Conservation (phyloP, 2,113 vertebrate genomes). For the zebrafish (Danio rerio) region GRCz12tu NC_133181.1:28961501-28962000, state of each 20-base stretch:
- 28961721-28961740: slow-evolving; percentile 71
- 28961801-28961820: slow-evolving; percentile 84
- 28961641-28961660: slow-evolving; percentile 80
- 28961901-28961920: slow-evolving; percentile 84
- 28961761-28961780: slow-evolving; percentile 80
- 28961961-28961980: slow-evolving; percentile 88
- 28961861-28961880: slow-evolving; percentile 85
- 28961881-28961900: slow-evolving; percentile 83
- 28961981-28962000: slow-evolving; percentile 84
- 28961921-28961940: slow-evolving; percentile 80
- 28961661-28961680: slow-evolving; percentile 81
- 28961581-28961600: slow-evolving; percentile 79
- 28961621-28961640: slow-evolving; percentile 80
- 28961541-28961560: slow-evolving; percentile 81
- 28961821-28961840: slow-evolving; percentile 86
- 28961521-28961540: slow-evolving; percentile 78
- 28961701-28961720: slow-evolving; percentile 58
- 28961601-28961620: slow-evolving; percentile 84
- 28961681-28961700: slow-evolving; percentile 47
- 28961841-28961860: slow-evolving; percentile 83
- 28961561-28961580: slow-evolving; percentile 74
- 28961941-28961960: slow-evolving; percentile 80
- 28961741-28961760: slow-evolving; percentile 79
- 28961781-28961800: slow-evolving; percentile 75
- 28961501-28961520: slow-evolving; percentile 66